Conservation (phyloP, 2,113 vertebrate species). For the Chinchilla lanigera region DNA sequence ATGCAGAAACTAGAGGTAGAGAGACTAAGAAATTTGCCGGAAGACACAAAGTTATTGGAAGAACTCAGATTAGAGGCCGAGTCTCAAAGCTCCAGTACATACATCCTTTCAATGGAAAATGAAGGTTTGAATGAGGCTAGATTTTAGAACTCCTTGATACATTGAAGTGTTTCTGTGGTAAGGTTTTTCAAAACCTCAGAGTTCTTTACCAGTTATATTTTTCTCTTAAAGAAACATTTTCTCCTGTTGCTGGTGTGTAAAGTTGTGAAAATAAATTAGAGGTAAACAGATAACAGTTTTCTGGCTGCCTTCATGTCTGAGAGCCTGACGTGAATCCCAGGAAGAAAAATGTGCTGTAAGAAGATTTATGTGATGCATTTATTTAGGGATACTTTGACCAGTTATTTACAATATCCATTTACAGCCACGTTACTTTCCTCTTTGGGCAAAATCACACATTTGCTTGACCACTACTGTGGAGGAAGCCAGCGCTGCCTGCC, state of each 20-base stretch:
- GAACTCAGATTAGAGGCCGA: neutral
- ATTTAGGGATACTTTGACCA: constrained; percentile 49
- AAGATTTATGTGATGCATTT: constrained; percentile 41
- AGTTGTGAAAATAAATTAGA: constrained; percentile 60
- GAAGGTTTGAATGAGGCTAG: neutral
- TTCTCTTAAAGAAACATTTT: constrained; percentile 52
- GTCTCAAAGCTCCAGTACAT: neutral
- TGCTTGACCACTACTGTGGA: neutral
- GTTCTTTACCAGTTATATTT: constrained; percentile 45
- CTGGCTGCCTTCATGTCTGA: constrained; percentile 65
- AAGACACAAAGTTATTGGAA: neutral
- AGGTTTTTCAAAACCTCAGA: constrained; percentile 28
- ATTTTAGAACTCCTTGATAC: constrained; percentile 5
- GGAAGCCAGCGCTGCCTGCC: neutral
- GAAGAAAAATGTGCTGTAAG: constrained; percentile 42
- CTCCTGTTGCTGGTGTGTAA: neutral
- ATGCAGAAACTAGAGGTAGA: neutral
- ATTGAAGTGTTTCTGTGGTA: constrained; percentile 13
- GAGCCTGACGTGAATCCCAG: constrained; percentile 48
- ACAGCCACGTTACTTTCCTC: constrained; percentile 24
- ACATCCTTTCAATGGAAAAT: neutral
- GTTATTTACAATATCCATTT: constrained; percentile 61
- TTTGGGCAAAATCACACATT: constrained; percentile 48
- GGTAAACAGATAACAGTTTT: constrained; percentile 63
- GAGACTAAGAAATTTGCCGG: neutral